phyloP scores from a whole-genome alignment of 2,888 invertebrate genomes.

The Pollenia labialis region DNA sequence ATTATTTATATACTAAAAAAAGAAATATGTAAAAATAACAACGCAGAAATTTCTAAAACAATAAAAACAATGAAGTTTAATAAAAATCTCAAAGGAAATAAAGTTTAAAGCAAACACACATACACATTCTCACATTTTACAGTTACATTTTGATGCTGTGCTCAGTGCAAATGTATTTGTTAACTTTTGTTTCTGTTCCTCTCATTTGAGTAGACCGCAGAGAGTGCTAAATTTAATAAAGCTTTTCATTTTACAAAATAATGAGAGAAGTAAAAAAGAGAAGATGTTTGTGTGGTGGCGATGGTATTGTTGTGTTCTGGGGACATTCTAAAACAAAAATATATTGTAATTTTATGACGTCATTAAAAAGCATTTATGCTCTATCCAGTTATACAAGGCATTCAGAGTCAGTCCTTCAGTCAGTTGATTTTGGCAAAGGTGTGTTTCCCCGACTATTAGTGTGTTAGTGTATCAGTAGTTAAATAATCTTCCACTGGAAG shows the following conservation, averaged over 20 bases:
- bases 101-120: slow-evolving; percentile 71
- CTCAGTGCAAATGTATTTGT: slow-evolving; percentile 6
- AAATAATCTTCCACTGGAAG: slow-evolving; percentile 68
- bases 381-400: slow-evolving; percentile 56
- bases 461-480: slow-evolving; percentile 25
- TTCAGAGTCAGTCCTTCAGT: slow-evolving; percentile 33
- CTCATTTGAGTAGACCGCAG: slow-evolving; percentile 38
- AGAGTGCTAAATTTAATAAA: slow-evolving; percentile 56
- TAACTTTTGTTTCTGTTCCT: slow-evolving; percentile 30
- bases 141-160: slow-evolving; percentile 71
- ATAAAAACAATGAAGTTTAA: slow-evolving; percentile 37
- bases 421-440: slow-evolving; percentile 59
- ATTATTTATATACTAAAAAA: slow-evolving; percentile 29
- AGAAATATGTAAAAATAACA: background rate
- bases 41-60: background rate
- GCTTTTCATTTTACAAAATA: slow-evolving; percentile 39
- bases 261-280: slow-evolving; percentile 17
- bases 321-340: slow-evolving; percentile 35
- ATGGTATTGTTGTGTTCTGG: slow-evolving; percentile 11
- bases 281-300: background rate
- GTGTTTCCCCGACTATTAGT: slow-evolving; percentile 55
- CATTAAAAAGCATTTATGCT: slow-evolving; percentile 67
- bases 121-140: background rate
- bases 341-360: slow-evolving; percentile 66
- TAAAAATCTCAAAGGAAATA: slow-evolving; percentile 66